These are phyloP conservation scores for Lateolabrax maculatus DNA, from an alignment of 2,797 vertebrate species.

Conservation along the genomic window DNA sequence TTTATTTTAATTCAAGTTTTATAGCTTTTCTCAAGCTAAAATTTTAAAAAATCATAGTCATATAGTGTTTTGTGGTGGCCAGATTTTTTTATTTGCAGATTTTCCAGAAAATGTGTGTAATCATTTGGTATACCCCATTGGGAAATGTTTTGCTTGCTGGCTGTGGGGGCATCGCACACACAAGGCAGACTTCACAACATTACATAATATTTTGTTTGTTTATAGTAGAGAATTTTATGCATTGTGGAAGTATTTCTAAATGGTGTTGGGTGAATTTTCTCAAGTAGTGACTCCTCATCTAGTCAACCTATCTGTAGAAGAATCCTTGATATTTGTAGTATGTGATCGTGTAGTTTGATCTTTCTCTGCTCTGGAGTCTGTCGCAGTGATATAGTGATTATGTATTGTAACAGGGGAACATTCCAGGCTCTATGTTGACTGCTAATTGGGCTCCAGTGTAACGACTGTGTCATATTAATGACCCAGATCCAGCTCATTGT, in stretches of 20 bases:
- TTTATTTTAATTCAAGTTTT: background rate
- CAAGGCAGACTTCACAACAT: background rate
- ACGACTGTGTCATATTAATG: conserved; percentile 85
- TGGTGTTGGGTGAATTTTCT: conserved; percentile 26
- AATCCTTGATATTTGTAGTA: conserved; percentile 57
- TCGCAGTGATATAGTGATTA: conserved; percentile 76
- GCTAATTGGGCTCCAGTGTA: conserved; percentile 86
- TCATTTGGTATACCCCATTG: background rate
- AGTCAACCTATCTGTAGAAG: conserved; percentile 22
- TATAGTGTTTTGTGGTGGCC: too few species aligned
- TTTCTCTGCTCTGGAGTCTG: conserved; percentile 53
- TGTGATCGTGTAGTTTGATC: conserved; percentile 66
- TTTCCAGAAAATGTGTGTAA: background rate
- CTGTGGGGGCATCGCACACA: background rate
- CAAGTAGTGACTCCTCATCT: conserved; percentile 34
- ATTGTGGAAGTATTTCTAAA: conserved; percentile 25
- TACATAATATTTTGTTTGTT: conserved; percentile 5
- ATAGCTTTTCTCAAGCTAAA: background rate
- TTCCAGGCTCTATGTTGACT: conserved; percentile 79
- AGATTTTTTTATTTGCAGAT: background rate
- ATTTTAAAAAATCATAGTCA: accelerated
- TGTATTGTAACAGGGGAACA: conserved; percentile 76
- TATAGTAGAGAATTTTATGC: background rate
- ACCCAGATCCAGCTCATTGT: conserved; percentile 84
- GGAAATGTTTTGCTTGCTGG: conserved; percentile 2